These are phyloP conservation scores for Meloidogyne chitwoodi DNA, from an alignment of 1,140 invertebrate genomes.

Conservation along the genomic window DNA sequence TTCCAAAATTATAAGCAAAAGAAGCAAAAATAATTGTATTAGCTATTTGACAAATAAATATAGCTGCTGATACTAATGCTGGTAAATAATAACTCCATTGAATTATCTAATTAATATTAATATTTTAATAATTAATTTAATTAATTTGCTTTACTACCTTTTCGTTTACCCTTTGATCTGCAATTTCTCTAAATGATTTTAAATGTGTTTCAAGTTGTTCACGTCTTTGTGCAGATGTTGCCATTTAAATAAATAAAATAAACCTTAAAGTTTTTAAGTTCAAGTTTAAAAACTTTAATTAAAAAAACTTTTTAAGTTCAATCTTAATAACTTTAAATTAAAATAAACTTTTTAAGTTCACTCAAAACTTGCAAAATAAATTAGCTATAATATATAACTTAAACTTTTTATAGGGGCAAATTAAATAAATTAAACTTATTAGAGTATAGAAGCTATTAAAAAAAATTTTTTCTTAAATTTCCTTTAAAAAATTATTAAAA, in stretches of 20 bases:
- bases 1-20: constrained; percentile 50
- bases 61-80: constrained; percentile 44
- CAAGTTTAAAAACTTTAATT: too few species aligned
- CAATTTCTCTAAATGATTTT: constrained; percentile 50
- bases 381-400: too few species aligned
- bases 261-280: too few species aligned
- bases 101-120: constrained; percentile 35
- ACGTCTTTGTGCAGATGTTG: constrained; percentile 46
- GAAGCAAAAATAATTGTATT: constrained; percentile 48
- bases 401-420: too few species aligned
- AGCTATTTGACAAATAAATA: constrained; percentile 49
- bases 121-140: neutral
- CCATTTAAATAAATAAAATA: constrained; percentile 19
- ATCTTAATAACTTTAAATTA: too few species aligned
- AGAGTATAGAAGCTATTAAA: too few species aligned
- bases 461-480: too few species aligned
- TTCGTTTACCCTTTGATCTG: constrained; percentile 41
- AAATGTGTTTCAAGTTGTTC: constrained; percentile 48
- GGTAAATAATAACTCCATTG: constrained; percentile 46
- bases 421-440: too few species aligned
- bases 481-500: too few species aligned
- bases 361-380: too few species aligned
- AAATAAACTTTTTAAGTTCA: too few species aligned
- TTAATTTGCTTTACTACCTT: constrained; percentile 29
- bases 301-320: too few species aligned